phyloP scores from a whole-genome alignment of 2,797 vertebrate species.

The Protosalanx chinensis region DNA sequence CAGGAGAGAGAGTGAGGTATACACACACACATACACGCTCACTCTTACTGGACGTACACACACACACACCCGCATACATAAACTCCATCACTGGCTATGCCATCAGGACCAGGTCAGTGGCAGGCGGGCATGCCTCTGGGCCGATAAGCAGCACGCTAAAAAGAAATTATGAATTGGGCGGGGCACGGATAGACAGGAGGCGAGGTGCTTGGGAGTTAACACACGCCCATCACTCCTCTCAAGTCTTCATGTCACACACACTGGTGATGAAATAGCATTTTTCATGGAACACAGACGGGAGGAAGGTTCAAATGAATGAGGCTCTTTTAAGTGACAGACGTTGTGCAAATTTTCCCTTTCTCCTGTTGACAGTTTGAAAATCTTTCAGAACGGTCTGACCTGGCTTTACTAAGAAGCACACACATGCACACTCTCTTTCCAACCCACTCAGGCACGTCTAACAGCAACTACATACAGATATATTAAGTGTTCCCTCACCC shows the following conservation, averaged over 20 bases:
- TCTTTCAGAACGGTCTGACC: slow-evolving; percentile 12
- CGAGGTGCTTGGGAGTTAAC: slow-evolving; percentile 22
- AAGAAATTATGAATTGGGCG: slow-evolving; percentile 6
- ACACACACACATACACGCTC: neutral
- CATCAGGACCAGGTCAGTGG: slow-evolving; percentile 16
- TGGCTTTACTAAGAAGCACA: slow-evolving; percentile 2
- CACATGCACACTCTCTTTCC: neutral
- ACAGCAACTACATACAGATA: slow-evolving; percentile 47
- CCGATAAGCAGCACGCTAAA: slow-evolving; percentile 5
- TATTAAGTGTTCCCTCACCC: slow-evolving; percentile 48
- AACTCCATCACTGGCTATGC: slow-evolving; percentile 10
- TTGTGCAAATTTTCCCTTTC: slow-evolving; percentile 44
- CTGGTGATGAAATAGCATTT: neutral
- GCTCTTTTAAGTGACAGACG: slow-evolving; percentile 15
- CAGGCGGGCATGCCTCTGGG: slow-evolving; percentile 33
- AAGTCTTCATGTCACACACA: slow-evolving; percentile 41
- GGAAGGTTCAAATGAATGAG: slow-evolving; percentile 53
- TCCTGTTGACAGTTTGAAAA: slow-evolving; percentile 41
- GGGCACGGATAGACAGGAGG: slow-evolving; percentile 11
- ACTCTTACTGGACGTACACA: neutral
- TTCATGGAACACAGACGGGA: neutral
- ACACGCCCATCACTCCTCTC: slow-evolving; percentile 14
- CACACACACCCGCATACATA: slow-evolving; percentile 40
- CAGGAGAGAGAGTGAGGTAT: neutral
- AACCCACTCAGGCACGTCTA: slow-evolving; percentile 26